A percentile compares a stretch with the other conserved stretches of the same genome.
phyloP scores from a whole-genome alignment of 1,140 invertebrate genomes.

The Brachionus rubens region DNA sequence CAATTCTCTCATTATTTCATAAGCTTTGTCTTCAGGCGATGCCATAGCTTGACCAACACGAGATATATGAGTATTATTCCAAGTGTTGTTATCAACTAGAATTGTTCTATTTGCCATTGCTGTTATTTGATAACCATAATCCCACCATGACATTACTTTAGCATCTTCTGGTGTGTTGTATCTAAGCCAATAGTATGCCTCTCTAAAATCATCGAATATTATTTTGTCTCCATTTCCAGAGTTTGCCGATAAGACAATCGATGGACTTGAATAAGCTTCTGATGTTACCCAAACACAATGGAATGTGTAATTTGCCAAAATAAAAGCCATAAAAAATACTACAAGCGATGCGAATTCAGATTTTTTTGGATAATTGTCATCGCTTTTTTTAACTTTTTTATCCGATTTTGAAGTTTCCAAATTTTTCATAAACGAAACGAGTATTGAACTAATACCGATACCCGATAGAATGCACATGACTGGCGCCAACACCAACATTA shows the following conservation, averaged over 20 bases:
- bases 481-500: constrained; percentile 93
- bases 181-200: constrained; percentile 94
- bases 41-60: constrained; percentile 96
- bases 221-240: constrained; percentile 87
- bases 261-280: constrained; percentile 93
- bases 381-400: constrained; percentile 63
- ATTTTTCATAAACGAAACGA: constrained; percentile 86
- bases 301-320: constrained; percentile 85
- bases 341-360: constrained; percentile 84
- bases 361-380: constrained; percentile 77
- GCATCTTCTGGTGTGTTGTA: constrained; percentile 91
- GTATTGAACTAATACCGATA: constrained; percentile 82
- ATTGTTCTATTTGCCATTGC: constrained; percentile 97
- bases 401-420: constrained; percentile 45
- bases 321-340: constrained; percentile 75
- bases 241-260: constrained; percentile 90
- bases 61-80: constrained; percentile 98
- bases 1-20: constrained; percentile 92
- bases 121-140: constrained; percentile 98
- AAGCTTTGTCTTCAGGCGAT: constrained; percentile 88
- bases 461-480: constrained; percentile 95
- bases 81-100: constrained; percentile 97
- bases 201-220: constrained; percentile 95
- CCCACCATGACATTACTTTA: constrained; percentile 99
- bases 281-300: constrained; percentile 99